Base-by-base conservation (phyloP, 2,113 vertebrate species). In the Triplophysa tibetana region DNA sequence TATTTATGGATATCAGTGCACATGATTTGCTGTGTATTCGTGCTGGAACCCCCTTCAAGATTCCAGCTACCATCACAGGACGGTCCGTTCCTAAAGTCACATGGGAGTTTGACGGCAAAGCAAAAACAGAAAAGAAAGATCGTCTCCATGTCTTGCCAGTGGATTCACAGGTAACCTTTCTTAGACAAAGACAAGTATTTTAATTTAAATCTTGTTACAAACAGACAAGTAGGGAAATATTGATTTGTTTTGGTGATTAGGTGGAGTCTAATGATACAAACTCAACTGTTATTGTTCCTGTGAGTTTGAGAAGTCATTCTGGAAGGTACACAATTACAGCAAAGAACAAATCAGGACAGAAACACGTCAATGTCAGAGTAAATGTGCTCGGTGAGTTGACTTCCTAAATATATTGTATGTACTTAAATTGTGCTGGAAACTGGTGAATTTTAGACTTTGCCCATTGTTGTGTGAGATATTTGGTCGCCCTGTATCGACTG, bases 301-400 rank as follows among this genome's bases (percentile, higher is more conserved):
- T 93, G 2, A 96, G 95, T 81, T 93, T 93, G 79, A 94, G 98
- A 92, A 91, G 84, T 69, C 98, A 99, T 85, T 94, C 96, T 73
- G 98, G 98, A 85, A 95, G 96, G 90, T 99, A 98, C 81, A 98
- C 92, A 78, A 96, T 99, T 90, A 98, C 96, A 52, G 98, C 96
- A 75, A 99, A 98, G 87, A 99, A 99, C 86, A 99, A 99, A 91
- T 94, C 96, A 50, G 97, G 96, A 89, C 96, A 98, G 90, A 99
- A 99, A 90, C 97, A 96, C 21, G 88, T 94, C 54, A 95, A 95
- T 43, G 81, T 98, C 85, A 93, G 95, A 90, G 96, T 99, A 82
- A 96, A 94, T 82, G 96, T 99, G 63, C 95, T 99, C 74, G 98
- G 98, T 99, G 91, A 8, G 89, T 84, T 62, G 12, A 0, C 23